Evolutionary conservation across 2,888 invertebrate species (phyloP).

Genomic region (Lysandra bellargus): DNA sequence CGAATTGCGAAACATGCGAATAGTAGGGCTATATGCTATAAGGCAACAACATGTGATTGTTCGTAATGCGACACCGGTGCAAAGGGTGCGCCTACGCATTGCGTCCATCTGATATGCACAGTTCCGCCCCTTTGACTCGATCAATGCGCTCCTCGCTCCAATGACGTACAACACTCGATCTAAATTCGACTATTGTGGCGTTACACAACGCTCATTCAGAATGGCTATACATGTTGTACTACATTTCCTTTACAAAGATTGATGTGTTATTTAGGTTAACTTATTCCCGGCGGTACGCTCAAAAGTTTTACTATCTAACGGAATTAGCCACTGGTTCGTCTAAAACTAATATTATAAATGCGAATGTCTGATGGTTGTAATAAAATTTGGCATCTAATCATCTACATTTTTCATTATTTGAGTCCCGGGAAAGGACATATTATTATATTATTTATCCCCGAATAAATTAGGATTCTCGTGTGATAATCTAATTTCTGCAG

Average conservation of each 20-base stretch:
- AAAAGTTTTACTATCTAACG: not conserved
- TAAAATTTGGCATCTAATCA: too few species aligned
- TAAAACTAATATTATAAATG: not conserved
- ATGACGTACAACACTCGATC: slow-evolving; percentile 52
- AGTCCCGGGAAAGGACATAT: too few species aligned
- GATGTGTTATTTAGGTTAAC: not conserved
- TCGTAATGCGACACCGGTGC: slow-evolving; percentile 48
- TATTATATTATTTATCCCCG: too few species aligned
- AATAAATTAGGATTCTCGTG: too few species aligned
- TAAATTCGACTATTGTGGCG: slow-evolving; percentile 53
- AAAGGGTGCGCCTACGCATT: slow-evolving; percentile 70
- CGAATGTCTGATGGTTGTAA: not conserved
- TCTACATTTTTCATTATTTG: too few species aligned
- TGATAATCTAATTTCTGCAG: too few species aligned
- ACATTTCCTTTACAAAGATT: slow-evolving; percentile 22
- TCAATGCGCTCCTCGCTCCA: slow-evolving; percentile 61
- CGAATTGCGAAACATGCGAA: not conserved
- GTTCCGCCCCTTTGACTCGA: slow-evolving; percentile 71
- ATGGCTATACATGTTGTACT: slow-evolving; percentile 15
- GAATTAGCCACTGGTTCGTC: not conserved
- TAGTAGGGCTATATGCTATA: not conserved
- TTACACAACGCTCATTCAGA: slow-evolving; percentile 66
- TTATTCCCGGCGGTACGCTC: not conserved
- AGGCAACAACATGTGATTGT: slow-evolving; percentile 17
- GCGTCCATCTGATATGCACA: slow-evolving; percentile 67